Evolutionary conservation across 2,113 vertebrate species (phyloP).

Genomic region (Ophiodon elongatus): DNA sequence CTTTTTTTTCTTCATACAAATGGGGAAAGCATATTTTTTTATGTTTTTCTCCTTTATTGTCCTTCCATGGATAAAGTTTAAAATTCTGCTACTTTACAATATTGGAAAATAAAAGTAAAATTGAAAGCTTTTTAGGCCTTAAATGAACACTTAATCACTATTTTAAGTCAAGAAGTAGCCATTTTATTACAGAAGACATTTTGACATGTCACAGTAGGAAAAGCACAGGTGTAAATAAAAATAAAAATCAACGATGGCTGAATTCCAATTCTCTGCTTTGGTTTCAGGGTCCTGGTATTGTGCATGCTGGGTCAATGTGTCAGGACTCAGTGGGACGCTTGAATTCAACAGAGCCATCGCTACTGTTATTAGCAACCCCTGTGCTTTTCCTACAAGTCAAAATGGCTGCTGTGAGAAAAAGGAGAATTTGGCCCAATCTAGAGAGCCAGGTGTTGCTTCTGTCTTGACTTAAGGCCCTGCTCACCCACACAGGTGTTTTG

Average conservation of each 20-base stretch:
- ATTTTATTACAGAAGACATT: background rate
- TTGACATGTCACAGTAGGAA: background rate
- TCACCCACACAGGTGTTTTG: background rate
- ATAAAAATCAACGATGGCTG: background rate
- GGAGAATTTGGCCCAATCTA: background rate
- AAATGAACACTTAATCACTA: background rate
- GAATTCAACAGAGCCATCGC: background rate
- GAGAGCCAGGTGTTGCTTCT: background rate
- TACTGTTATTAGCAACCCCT: background rate
- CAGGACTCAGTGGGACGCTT: background rate
- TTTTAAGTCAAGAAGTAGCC: no score
- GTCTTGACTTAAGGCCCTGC: background rate
- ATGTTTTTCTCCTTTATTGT: background rate
- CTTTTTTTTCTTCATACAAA: background rate
- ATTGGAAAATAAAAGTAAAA: background rate
- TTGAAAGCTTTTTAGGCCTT: background rate
- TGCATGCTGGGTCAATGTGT: background rate
- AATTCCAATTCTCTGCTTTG: background rate
- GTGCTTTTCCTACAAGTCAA: background rate
- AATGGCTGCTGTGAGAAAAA: slow-evolving; percentile 8
- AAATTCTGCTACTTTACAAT: background rate
- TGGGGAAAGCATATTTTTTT: background rate
- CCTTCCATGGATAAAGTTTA: background rate
- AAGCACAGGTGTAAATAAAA: background rate
- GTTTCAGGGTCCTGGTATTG: background rate